Evolutionary conservation across 2,888 invertebrate genomes (phyloP).

Genomic region (Caenorhabditis sinica): DNA sequence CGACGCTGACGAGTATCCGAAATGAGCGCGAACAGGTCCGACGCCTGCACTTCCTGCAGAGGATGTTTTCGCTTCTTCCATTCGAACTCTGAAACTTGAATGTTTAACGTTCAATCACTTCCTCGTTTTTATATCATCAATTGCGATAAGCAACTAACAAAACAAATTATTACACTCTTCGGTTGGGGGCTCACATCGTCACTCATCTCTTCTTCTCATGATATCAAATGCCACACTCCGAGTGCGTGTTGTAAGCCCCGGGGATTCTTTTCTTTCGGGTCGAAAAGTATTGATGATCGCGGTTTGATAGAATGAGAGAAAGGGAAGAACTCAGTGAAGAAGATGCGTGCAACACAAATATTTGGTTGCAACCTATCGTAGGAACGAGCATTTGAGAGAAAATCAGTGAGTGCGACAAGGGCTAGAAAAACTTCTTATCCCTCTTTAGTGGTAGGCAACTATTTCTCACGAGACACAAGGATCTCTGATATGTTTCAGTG

Average conservation of each 20-base stretch:
- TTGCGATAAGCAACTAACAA: slow-evolving; percentile 36
- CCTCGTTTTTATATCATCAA: slow-evolving; percentile 33
- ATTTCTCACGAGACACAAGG: slow-evolving; percentile 39
- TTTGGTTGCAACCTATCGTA: slow-evolving; percentile 61
- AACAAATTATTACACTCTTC: slow-evolving; percentile 54
- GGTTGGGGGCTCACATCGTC: slow-evolving; percentile 23
- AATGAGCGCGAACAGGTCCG: slow-evolving; percentile 31
- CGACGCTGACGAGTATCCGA: slow-evolving; percentile 42
- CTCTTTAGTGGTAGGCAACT: neutral
- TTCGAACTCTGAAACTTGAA: slow-evolving; percentile 55
- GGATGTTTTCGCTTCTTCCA: slow-evolving; percentile 55
- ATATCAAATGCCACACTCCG: slow-evolving; percentile 51
- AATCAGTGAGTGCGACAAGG: slow-evolving; percentile 12
- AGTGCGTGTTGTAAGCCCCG: slow-evolving; percentile 59
- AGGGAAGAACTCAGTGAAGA: slow-evolving; percentile 22
- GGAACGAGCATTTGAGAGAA: slow-evolving; percentile 37
- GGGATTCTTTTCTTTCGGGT: slow-evolving; percentile 22
- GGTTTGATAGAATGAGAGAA: slow-evolving; percentile 48
- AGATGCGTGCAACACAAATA: slow-evolving; percentile 58
- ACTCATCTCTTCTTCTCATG: slow-evolving; percentile 52
- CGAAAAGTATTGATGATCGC: slow-evolving; percentile 62
- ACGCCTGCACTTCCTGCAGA: neutral
- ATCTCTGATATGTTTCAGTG: slow-evolving; percentile 56
- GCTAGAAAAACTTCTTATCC: slow-evolving; percentile 42
- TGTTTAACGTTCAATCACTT: neutral